Evolutionary conservation across 2,888 invertebrate species (phyloP), one percentile per base, ranked within the genome.

Genomic region (Epinotia brunnichana): DNA sequence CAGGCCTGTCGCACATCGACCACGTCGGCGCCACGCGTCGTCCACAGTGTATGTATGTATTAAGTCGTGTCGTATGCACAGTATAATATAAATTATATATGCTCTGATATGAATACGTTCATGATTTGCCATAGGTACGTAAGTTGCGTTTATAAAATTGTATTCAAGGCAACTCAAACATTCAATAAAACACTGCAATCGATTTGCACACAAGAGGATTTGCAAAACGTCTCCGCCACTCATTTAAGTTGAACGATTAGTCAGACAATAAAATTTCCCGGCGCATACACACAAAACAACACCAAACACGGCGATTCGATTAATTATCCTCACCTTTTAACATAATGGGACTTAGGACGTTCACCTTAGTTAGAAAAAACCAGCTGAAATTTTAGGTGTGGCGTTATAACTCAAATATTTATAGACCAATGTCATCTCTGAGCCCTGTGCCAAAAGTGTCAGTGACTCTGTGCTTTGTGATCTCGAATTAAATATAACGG

Each of bases 341-440:
- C 56, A 57, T 64, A 56, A 63, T 57, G 44, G 51, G 21, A 3
- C 73, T 53, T 13, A 59, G 73, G 73, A 5, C 69, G 63, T 57
- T 69, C 24, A 69, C 57, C 62, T 41, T 66, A 29, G 39, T 59
- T 51, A 68, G 67, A 62, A 63, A 7, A 56, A 57, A 54, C 7
- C 9, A 19, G n/a, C 60, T 21, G 29, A 48, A 68, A n/a, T 56
- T 15, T 57, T 41, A 24, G 17, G 57, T 9, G 29, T 63, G 73
- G 63, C 63, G 63, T 68, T 48, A 62, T 35, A 61, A 21, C 44
- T 54, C 39, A 9, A 74, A 75, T 85, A 86, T 88, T 85, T 85
- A 82, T 87, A 86, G 83, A 82, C 61, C 89, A 89, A 88, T 89
- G 89, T 89, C 87, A 88, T 69, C 83, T 83, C 82, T 81, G 81